Conservation (phyloP, 2,113 vertebrate species). For the Urocynchramus pylzowi region DNA sequence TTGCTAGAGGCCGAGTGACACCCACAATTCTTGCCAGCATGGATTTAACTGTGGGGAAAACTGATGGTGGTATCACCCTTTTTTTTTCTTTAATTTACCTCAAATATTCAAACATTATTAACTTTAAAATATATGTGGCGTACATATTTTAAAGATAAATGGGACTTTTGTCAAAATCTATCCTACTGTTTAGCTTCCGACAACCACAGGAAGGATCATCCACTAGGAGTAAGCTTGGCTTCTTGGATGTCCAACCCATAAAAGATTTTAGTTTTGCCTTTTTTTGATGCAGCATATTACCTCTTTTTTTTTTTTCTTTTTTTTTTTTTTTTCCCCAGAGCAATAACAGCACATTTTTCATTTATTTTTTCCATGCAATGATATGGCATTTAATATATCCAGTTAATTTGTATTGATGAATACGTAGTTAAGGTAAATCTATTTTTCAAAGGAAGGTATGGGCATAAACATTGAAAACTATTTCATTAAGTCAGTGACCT, state of each 20-base stretch:
- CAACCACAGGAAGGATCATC: not conserved
- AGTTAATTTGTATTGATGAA: constrained; percentile 39
- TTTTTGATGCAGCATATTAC: not conserved
- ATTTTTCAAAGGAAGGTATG: constrained; percentile 26
- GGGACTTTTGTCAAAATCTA: not conserved
- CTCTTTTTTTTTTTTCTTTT: not conserved
- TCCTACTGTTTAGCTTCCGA: not conserved
- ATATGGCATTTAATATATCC: not conserved
- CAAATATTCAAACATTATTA: not conserved
- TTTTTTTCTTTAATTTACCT: not conserved
- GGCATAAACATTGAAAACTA: constrained; percentile 29
- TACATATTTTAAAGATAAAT: not conserved
- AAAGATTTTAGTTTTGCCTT: not conserved
- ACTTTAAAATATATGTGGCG: not conserved
- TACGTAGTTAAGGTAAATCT: constrained; percentile 49
- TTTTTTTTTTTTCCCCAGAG: not conserved
- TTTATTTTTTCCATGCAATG: not conserved
- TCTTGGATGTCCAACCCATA: not conserved
- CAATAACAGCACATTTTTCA: not conserved
- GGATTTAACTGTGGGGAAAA: not conserved
- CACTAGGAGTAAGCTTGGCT: not conserved
- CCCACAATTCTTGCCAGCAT: not conserved
- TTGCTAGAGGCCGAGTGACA: not conserved
- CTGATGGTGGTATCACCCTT: not conserved
- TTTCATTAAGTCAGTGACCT: constrained; percentile 59